A percentile compares a stretch with the other conserved stretches of the same genome.
Evolutionary conservation across 92 coral and sea anemone genomes (phyloP).

Genomic region (Heteractis magnifica): DNA sequence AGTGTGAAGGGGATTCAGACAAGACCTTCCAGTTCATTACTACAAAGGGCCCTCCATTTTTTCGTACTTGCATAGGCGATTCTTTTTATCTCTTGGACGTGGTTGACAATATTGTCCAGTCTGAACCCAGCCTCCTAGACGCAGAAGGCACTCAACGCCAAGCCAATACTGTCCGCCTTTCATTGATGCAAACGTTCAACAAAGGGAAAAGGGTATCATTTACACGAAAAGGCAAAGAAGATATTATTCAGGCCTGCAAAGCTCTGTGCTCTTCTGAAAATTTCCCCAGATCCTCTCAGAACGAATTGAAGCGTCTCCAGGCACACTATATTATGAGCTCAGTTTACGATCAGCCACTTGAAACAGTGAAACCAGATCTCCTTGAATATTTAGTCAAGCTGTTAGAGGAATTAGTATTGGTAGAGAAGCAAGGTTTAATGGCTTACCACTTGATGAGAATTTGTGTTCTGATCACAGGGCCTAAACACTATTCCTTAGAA

Average conservation of each 20-base stretch:
- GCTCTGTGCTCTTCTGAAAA: constrained; percentile 51
- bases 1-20: constrained; percentile 57
- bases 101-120: constrained; percentile 62
- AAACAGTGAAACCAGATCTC: constrained; percentile 26
- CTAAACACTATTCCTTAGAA: constrained; percentile 57
- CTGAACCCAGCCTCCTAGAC: constrained; percentile 48
- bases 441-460: constrained; percentile 69
- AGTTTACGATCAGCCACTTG: constrained; percentile 43
- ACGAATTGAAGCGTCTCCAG: constrained; percentile 68
- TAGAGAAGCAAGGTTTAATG: constrained; percentile 46
- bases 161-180: constrained; percentile 51
- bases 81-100: constrained; percentile 72
- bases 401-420: constrained; percentile 60
- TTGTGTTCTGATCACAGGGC: constrained; percentile 59
- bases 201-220: constrained; percentile 1
- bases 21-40: constrained; percentile 55
- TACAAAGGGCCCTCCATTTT: constrained; percentile 58
- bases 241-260: constrained; percentile 56
- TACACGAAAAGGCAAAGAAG: constrained; percentile 44
- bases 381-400: constrained; percentile 56
- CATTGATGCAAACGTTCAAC: constrained; percentile 56
- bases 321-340: constrained; percentile 60
- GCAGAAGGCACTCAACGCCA: constrained; percentile 66
- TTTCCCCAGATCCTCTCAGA: constrained; percentile 56
- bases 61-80: constrained; percentile 72